Evolutionary conservation across 2,797 vertebrate species (phyloP).

Genomic region (Microhierax caerulescens): DNA sequence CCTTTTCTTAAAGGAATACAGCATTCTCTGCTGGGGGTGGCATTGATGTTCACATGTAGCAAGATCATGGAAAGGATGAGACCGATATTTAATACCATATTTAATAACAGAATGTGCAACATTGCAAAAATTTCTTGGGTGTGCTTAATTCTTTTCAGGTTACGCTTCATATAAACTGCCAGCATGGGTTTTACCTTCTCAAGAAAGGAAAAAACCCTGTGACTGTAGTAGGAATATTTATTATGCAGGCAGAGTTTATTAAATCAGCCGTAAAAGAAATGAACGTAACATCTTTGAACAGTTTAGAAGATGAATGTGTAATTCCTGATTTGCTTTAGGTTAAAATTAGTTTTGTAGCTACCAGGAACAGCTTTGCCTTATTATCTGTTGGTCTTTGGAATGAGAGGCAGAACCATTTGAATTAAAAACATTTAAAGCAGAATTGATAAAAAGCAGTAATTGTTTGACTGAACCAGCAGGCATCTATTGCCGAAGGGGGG

Average conservation of each 20-base stretch:
- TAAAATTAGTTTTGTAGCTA: constrained; percentile 60
- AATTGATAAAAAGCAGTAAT: constrained; percentile 59
- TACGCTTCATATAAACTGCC: constrained; percentile 14
- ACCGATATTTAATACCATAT: constrained; percentile 52
- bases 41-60: constrained; percentile 53
- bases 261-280: constrained; percentile 68
- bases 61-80: constrained; percentile 36
- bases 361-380: constrained; percentile 13
- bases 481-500: background rate
- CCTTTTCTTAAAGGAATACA: constrained; percentile 69
- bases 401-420: constrained; percentile 41
- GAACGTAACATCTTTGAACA: constrained; percentile 54
- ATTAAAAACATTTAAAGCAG: constrained; percentile 60
- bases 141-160: constrained; percentile 47
- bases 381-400: constrained; percentile 52
- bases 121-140: constrained; percentile 39
- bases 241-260: constrained; percentile 70
- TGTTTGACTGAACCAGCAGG: constrained; percentile 37
- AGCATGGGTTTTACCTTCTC: constrained; percentile 11
- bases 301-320: constrained; percentile 42
- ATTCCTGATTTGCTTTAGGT: constrained; percentile 60
- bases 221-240: constrained; percentile 57
- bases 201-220: constrained; percentile 7
- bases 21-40: constrained; percentile 65
- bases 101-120: constrained; percentile 67